Percentiles rank a stretch among this genome's conserved stretches.
These are phyloP conservation scores for Gorsachius goisagi DNA, from an alignment of 2,113 vertebrate species.

Conservation along the genomic window DNA sequence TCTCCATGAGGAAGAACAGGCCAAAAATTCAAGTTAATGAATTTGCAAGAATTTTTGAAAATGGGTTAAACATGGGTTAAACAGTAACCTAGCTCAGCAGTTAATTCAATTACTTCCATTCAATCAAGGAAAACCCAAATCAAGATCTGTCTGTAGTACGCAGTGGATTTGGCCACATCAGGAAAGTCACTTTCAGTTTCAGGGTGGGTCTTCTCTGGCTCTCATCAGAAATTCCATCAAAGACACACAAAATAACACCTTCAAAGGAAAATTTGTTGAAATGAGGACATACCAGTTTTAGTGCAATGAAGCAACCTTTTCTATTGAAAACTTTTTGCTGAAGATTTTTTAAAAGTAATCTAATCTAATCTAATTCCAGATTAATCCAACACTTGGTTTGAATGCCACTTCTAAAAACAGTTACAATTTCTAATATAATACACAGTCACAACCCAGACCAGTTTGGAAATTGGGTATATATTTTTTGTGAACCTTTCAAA, in stretches of 20 bases:
- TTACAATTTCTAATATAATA: not conserved
- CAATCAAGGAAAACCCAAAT: not conserved
- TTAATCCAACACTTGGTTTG: not conserved
- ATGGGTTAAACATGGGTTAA: not conserved
- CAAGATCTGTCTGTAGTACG: not conserved
- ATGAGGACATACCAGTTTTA: accelerated
- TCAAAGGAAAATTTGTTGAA: not conserved
- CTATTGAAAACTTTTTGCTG: not conserved
- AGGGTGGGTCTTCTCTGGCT: not conserved
- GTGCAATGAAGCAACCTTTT: not conserved
- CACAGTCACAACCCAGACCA: not conserved
- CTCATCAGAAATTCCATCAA: not conserved
- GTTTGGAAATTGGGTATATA: not conserved
- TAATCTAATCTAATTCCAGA: not conserved
- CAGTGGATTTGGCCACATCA: not conserved
- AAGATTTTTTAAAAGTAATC: not conserved
- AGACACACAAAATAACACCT: not conserved
- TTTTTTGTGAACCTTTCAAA: not conserved
- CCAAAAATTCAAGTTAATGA: not conserved
- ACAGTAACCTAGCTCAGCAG: not conserved
- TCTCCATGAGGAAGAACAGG: not conserved
- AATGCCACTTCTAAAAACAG: not conserved
- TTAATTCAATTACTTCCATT: not conserved
- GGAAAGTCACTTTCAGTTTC: not conserved
- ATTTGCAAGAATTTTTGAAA: not conserved